Evolutionary conservation across 2,888 invertebrate species (phyloP), one percentile per base, ranked within the genome.

Genomic region (Diaphora mendica): DNA sequence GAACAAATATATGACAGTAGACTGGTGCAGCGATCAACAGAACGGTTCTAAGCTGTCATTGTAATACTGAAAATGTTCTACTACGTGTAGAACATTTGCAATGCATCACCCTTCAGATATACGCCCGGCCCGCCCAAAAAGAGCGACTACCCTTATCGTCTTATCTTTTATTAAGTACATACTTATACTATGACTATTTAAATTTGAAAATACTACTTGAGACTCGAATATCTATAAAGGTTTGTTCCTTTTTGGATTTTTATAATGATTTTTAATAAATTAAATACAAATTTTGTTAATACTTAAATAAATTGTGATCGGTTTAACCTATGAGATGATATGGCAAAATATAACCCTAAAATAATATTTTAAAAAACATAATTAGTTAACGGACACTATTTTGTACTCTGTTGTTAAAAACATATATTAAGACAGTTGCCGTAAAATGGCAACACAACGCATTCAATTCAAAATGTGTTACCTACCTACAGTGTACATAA

Each of bases 121-220:
- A 69, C 67, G 59, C 44, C 62, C 44, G 64, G 77, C 80, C 76
- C 78, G 84, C 87, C 85, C 89, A 88, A 90, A 88, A 89, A 87
- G 87, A 87, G 88, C 88, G 77, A 77, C 84, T 87, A 86, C 78
- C 78, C 67, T 73, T 66, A 30, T 59, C 48, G 39, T 48, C 84
- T 75, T 83, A 81, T 78, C 75, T 75, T 77, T 73, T 80, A 80
- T 72, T 85, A 85, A 84, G 75, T 85, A 83, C 89, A 87, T 91
- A 91, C 51, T 42, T 75, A 81, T 66, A 70, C 86, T 91, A 91
- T 89, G 91, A 92, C 90, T 92, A 89, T 82, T 84, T 83, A 85
- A 87, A 78, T 85, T 87, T 80, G 71, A 82, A 88, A 87, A 85
- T 86, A 86, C 85, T 87, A 83, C 82, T 88, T 92, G 93, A 93